Evolutionary conservation across 2,113 vertebrate species (phyloP).

Genomic region (Ageneiosus marmoratus): DNA sequence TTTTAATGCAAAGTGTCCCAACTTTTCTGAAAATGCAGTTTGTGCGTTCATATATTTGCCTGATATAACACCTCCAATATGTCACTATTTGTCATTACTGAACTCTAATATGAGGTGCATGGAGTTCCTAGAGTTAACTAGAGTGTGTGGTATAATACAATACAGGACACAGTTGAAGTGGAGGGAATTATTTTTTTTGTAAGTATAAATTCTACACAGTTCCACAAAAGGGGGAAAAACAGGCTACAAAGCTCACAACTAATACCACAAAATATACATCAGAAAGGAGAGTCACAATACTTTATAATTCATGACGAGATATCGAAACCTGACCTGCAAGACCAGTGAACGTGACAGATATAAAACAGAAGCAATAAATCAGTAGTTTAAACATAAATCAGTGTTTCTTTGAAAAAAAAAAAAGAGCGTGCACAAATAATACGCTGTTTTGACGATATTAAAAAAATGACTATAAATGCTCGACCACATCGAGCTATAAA

Average conservation of each 20-base stretch:
- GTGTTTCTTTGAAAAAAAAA: conserved; percentile 44
- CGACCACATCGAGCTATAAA: conserved; percentile 57
- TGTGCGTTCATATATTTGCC: too few relatives aligned
- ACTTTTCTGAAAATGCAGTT: too few relatives aligned
- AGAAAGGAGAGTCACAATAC: conserved; percentile 60
- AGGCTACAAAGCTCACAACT: conserved; percentile 73
- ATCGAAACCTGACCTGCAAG: conserved; percentile 57
- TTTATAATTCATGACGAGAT: conserved; percentile 54
- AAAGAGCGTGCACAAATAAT: conserved; percentile 33
- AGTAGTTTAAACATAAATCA: conserved; percentile 72
- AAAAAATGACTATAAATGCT: conserved; percentile 53
- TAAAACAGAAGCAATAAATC: conserved; percentile 59
- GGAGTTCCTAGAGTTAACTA: too few relatives aligned
- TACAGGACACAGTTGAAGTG: conserved; percentile 53
- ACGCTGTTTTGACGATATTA: conserved; percentile 35
- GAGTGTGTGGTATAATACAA: conserved; percentile 25
- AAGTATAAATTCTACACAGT: conserved; percentile 75
- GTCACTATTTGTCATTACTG: not conserved
- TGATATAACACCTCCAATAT: too few relatives aligned
- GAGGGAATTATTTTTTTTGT: conserved; percentile 55
- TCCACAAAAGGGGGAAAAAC: conserved; percentile 62
- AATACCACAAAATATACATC: conserved; percentile 78
- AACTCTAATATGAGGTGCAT: not conserved
- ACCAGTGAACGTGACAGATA: conserved; percentile 53
- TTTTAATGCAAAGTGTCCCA: too few relatives aligned